A percentile compares a stretch with the other conserved stretches of the same genome.
phyloP scores from a whole-genome alignment of 2,113 vertebrate species.

The Probosciger aterrimus region DNA sequence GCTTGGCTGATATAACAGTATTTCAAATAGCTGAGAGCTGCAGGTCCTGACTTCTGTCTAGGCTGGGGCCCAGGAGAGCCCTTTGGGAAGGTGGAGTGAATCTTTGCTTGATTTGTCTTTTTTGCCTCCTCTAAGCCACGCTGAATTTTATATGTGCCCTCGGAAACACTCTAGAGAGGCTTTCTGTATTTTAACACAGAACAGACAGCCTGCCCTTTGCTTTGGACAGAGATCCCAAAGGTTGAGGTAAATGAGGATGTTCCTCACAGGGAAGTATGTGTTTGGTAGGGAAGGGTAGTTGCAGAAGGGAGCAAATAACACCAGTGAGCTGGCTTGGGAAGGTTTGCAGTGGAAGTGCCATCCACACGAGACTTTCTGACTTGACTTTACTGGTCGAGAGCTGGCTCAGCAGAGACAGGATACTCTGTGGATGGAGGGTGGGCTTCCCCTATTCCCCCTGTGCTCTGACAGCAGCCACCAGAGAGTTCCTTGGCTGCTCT shows the following conservation, averaged over 20 bases:
- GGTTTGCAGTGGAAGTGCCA: not conserved
- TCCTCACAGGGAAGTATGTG: not conserved
- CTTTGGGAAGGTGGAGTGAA: not conserved
- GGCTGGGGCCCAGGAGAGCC: not conserved
- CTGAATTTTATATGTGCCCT: not conserved
- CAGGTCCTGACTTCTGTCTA: not conserved
- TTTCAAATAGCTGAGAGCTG: conserved; percentile 22
- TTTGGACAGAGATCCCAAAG: not conserved
- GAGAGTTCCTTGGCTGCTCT: not conserved
- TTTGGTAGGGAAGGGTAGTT: not conserved
- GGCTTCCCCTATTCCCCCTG: not conserved
- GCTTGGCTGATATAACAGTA: conserved; percentile 5
- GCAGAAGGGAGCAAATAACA: not conserved
- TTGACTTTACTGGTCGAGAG: not conserved
- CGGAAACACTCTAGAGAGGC: not conserved
- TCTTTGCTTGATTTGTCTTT: not conserved
- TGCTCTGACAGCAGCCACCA: not conserved
- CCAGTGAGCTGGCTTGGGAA: not conserved
- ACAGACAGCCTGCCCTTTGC: not conserved
- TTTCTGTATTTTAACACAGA: not conserved
- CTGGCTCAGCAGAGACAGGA: not conserved
- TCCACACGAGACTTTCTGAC: too few relatives aligned
- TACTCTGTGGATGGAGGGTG: not conserved
- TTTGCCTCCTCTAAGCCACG: not conserved
- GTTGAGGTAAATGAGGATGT: not conserved